Evolutionary conservation across 1,140 invertebrate species (phyloP), one percentile per base, ranked within the genome.

Genomic region (Lordiphosa mommai): DNA sequence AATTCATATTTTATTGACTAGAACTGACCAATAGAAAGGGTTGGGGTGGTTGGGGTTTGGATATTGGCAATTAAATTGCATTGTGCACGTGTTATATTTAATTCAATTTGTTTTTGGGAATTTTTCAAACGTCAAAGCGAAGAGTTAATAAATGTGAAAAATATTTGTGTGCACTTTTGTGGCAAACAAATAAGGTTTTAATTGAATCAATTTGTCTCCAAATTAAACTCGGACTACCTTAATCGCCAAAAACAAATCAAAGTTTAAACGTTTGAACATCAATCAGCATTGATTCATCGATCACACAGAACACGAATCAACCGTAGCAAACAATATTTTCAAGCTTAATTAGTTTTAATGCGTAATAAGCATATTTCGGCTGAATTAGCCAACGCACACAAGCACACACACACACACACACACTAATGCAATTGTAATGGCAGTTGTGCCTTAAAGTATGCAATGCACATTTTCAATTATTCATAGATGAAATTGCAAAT

Each of bases 281-380:
- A 43, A 43, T 27, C 17, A 43, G 27, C 40, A 43, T 41, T 41
- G 6, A 41, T 41, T 41, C 5, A 41, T 41, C 40, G 40, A 27
- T 41, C 40, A 41, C 10, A 13, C 14, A 37, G 23, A 27, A 9
- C 13, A 43, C 1, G 16, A 10, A 43, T 29, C 23, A 43, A 27
- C 27, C 10, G 10, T 13, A 43, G 27, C 17, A 12, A 12, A 23
- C 9, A 43, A 43, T 43, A 8, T 52, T 61, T 66, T 71, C 73
- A 77, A 79, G 72, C 68, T 79, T 77, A 77, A 77, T 77, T 77
- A 77, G 72, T 72, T 77, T 77, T 77, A 77, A 77, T 77, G 72
- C 68, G 73, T 68, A 77, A 77, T 77, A 77, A 72, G 72, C 72
- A 77, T 77, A 79, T 77, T 77, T 72, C 61, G 65, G 67, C 61